A percentile compares a stretch with the other conserved stretches of the same genome.
Evolutionary conservation across 1,140 invertebrate species (phyloP).

Genomic region (Platyura marginata): DNA sequence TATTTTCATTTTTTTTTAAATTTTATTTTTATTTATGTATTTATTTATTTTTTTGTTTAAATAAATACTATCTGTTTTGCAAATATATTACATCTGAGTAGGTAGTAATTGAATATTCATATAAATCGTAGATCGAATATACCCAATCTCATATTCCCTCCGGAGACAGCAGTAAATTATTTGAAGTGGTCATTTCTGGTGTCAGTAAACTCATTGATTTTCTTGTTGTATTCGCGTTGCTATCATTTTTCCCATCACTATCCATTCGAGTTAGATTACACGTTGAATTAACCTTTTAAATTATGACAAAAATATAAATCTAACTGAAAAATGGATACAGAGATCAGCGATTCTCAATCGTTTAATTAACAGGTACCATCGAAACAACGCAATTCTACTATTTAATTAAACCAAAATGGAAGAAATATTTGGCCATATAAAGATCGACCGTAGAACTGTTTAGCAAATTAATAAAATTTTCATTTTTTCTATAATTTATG

Average conservation of each 20-base stretch:
- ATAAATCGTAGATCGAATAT: no score
- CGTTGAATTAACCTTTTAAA: conserved; percentile 4
- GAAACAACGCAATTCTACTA: neutral
- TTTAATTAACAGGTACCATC: no score
- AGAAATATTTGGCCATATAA: neutral
- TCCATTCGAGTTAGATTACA: conserved; percentile 1
- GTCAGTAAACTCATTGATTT: conserved; percentile 3
- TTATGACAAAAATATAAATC: neutral
- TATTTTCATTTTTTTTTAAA: no score
- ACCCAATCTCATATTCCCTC: conserved; percentile 4
- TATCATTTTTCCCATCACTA: conserved; percentile 1
- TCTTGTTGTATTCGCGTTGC: neutral
- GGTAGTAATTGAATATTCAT: no score
- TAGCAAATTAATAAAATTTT: no score
- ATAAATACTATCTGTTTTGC: no score
- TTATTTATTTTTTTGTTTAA: no score
- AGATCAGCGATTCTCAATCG: no score
- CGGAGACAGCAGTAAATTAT: neutral
- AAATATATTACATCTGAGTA: no score
- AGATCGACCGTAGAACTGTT: neutral
- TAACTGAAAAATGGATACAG: no score
- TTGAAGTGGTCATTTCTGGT: neutral
- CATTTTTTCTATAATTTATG: no score
- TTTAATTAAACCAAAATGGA: neutral
- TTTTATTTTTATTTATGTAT: no score